A percentile compares a stretch with the other conserved stretches of the same genome.
phyloP scores from a whole-genome alignment of 37 sponge, comb jelly and placozoan species.

The Halichondria panicea region DNA sequence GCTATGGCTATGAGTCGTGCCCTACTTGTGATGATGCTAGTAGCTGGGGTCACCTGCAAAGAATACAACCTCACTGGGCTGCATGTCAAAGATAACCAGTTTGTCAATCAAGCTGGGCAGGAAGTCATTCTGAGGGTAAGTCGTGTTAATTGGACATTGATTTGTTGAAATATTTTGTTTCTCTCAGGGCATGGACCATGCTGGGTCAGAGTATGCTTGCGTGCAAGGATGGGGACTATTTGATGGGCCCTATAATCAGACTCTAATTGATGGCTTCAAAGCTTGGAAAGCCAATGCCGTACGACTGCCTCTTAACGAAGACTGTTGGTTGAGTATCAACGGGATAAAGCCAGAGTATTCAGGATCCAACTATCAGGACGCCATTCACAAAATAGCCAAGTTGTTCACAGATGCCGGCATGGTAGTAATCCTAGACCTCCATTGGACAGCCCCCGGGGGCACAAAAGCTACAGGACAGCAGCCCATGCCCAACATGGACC shows the following conservation, averaged over 20 bases:
- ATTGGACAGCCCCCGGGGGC: constrained; percentile 33
- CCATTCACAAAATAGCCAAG: background rate
- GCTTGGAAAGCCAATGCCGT: constrained; percentile 28
- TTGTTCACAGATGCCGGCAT: constrained; percentile 31
- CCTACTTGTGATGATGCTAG: no score
- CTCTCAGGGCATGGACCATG: constrained; percentile 27
- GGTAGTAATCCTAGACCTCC: constrained; percentile 30
- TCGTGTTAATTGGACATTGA: no score
- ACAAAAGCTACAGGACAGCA: constrained; percentile 17
- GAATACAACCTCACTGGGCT: no score
- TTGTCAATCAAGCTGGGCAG: no score
- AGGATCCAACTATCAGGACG: constrained; percentile 14
- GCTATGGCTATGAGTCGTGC: no score
- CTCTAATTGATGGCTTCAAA: constrained; percentile 16
- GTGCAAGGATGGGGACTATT: constrained; percentile 27
- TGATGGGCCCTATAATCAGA: constrained; percentile 8
- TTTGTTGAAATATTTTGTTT: no score
- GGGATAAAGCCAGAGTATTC: constrained; percentile 27
- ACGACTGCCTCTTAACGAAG: constrained; percentile 28
- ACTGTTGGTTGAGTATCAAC: constrained; percentile 43
- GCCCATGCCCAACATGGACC: constrained; percentile 39
- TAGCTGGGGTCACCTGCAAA: no score
- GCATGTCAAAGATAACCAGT: no score
- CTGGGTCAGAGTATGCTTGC: constrained; percentile 34
- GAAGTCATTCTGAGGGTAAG: no score